Evolutionary conservation across 2,888 invertebrate genomes (phyloP).

Genomic region (Eupithecia vulgata): DNA sequence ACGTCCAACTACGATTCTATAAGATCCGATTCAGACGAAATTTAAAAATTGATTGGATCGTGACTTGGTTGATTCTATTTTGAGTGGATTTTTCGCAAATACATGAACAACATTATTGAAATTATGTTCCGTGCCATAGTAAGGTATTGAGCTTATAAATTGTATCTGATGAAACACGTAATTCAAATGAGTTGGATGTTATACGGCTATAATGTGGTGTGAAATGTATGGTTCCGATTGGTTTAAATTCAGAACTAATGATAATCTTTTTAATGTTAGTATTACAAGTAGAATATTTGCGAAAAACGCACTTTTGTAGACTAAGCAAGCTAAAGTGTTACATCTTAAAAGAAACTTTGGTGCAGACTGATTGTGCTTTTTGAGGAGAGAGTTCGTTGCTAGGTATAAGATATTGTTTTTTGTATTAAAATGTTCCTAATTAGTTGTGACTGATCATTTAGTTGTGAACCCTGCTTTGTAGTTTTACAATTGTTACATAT

Average conservation of each 20-base stretch:
- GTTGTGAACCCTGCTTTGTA: conserved; percentile 55
- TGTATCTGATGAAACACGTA: neutral
- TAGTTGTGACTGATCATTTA: conserved; percentile 63
- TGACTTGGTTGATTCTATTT: neutral
- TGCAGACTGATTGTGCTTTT: conserved; percentile 79
- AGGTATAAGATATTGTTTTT: conserved; percentile 63
- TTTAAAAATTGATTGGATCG: conserved; percentile 51
- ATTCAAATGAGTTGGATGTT: neutral
- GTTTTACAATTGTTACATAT: conserved; percentile 51
- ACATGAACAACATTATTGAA: neutral
- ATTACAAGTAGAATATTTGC: neutral
- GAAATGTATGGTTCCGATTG: neutral
- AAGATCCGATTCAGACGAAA: conserved; percentile 84
- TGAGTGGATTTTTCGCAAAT: conserved; percentile 9
- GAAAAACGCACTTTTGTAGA: neutral
- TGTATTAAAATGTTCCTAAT: conserved; percentile 80
- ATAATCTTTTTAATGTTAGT: neutral
- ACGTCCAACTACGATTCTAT: conserved; percentile 91
- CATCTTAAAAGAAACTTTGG: conserved; percentile 54
- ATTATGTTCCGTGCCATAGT: neutral
- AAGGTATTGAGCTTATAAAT: neutral
- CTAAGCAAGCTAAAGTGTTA: neutral
- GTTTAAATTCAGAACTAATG: neutral
- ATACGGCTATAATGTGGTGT: neutral
- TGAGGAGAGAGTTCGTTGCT: conserved; percentile 58